Conservation (phyloP, 2,888 invertebrate genomes). For the Cyclophora albipunctata region DNA sequence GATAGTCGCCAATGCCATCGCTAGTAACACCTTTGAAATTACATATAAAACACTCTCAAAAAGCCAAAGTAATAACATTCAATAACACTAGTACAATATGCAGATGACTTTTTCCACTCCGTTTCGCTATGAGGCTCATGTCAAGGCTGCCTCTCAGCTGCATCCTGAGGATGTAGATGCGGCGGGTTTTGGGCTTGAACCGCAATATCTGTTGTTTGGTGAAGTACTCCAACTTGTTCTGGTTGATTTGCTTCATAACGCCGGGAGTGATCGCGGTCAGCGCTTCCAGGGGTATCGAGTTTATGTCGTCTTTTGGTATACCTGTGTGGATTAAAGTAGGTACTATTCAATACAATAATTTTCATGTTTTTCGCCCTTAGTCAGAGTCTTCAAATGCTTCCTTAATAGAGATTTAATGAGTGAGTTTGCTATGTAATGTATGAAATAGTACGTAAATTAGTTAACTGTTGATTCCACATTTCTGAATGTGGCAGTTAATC, state of each 20-base stretch:
- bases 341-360: background rate
- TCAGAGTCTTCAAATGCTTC: too few relatives aligned
- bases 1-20: too few relatives aligned
- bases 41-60: too few relatives aligned
- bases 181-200: constrained; percentile 48
- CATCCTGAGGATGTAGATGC: constrained; percentile 55
- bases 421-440: too few relatives aligned
- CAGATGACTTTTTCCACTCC: constrained; percentile 4
- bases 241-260: constrained; percentile 48
- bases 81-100: too few relatives aligned
- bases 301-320: constrained; percentile 48
- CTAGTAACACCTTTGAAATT: too few relatives aligned
- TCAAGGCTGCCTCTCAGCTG: constrained; percentile 50
- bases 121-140: constrained; percentile 40
- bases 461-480: too few relatives aligned
- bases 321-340: constrained; percentile 24
- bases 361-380: too few relatives aligned
- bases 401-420: too few relatives aligned
- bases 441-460: too few relatives aligned
- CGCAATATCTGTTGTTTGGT: constrained; percentile 57
- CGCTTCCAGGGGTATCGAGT: constrained; percentile 55
- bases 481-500: too few relatives aligned
- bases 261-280: constrained; percentile 43
- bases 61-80: too few relatives aligned
- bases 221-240: constrained; percentile 50